Conservation (phyloP, 2,888 invertebrate species). For the Laspeyria flexula region DNA sequence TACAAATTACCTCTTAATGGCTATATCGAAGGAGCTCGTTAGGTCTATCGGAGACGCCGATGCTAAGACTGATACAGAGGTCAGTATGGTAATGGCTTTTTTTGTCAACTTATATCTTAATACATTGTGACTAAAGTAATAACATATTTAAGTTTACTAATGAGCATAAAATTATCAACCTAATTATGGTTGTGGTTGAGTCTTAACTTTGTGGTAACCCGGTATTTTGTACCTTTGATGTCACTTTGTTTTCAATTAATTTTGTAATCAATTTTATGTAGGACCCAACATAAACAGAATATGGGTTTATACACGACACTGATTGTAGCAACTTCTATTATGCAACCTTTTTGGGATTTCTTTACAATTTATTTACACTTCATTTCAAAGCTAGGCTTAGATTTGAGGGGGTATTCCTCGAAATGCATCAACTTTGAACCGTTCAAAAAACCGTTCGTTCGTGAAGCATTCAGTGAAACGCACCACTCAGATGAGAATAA, state of each 20-base stretch:
- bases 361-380: too few species aligned
- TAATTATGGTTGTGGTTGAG: slow-evolving; percentile 60
- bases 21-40: slow-evolving; percentile 82
- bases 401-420: too few species aligned
- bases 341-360: too few species aligned
- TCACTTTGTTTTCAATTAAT: not conserved
- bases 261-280: not conserved
- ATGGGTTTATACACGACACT: not conserved
- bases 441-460: too few species aligned
- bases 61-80: slow-evolving; percentile 84
- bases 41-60: slow-evolving; percentile 82
- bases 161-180: slow-evolving; percentile 44
- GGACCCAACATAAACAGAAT: too few species aligned
- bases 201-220: slow-evolving; percentile 17
- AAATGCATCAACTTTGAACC: too few species aligned
- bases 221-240: not conserved
- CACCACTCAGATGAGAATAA: too few species aligned
- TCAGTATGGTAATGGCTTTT: slow-evolving; percentile 60
- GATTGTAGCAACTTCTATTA: too few species aligned
- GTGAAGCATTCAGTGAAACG: too few species aligned
- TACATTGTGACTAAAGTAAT: slow-evolving; percentile 70
- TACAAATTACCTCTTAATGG: slow-evolving; percentile 82
- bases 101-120: slow-evolving; percentile 27
- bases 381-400: too few species aligned
- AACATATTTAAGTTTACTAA: slow-evolving; percentile 49